A percentile compares a stretch with the other conserved stretches of the same genome.
Evolutionary conservation across 1,140 invertebrate species (phyloP).

Genomic region (Stegodyphus mimosarum): DNA sequence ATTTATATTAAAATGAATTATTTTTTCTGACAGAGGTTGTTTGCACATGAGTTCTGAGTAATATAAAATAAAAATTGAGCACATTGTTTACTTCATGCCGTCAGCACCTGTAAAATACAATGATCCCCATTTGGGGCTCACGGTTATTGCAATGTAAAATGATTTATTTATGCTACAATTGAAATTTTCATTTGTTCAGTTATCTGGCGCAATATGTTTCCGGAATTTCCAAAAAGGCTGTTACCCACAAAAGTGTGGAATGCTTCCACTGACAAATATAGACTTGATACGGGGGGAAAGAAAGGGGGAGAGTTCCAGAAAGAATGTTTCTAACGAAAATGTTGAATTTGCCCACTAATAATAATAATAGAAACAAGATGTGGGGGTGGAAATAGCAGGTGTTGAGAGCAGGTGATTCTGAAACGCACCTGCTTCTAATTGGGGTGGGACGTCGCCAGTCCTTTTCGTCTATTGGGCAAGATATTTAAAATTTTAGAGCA

Average conservation of each 20-base stretch:
- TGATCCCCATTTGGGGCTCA: slow-evolving; percentile 38
- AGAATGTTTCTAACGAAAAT: slow-evolving; percentile 18
- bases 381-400: slow-evolving; percentile 32
- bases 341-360: slow-evolving; percentile 19
- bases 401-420: slow-evolving; percentile 34
- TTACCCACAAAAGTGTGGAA: slow-evolving; percentile 37
- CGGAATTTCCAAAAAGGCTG: slow-evolving; percentile 31
- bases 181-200: slow-evolving; percentile 40
- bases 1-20: slow-evolving; percentile 38
- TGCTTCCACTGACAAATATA: slow-evolving; percentile 39
- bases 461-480: slow-evolving; percentile 18
- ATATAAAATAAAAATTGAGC: slow-evolving; percentile 41
- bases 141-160: slow-evolving; percentile 38
- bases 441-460: slow-evolving; percentile 15
- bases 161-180: slow-evolving; percentile 40
- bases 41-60: slow-evolving; percentile 37
- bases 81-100: slow-evolving; percentile 37
- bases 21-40: slow-evolving; percentile 39
- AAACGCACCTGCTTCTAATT: slow-evolving; percentile 25
- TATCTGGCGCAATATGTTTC: slow-evolving; percentile 35
- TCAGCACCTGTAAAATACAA: slow-evolving; percentile 33
- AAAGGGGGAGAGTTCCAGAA: slow-evolving; percentile 8
- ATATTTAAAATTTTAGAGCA: slow-evolving; percentile 18
- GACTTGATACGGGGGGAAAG: slow-evolving; percentile 22
- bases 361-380: slow-evolving; percentile 24